A percentile compares a stretch with the other conserved stretches of the same genome.
These are phyloP conservation scores for Trissolcus brochymenae DNA, from an alignment of 2,888 invertebrate genomes.

Conservation along the genomic window DNA sequence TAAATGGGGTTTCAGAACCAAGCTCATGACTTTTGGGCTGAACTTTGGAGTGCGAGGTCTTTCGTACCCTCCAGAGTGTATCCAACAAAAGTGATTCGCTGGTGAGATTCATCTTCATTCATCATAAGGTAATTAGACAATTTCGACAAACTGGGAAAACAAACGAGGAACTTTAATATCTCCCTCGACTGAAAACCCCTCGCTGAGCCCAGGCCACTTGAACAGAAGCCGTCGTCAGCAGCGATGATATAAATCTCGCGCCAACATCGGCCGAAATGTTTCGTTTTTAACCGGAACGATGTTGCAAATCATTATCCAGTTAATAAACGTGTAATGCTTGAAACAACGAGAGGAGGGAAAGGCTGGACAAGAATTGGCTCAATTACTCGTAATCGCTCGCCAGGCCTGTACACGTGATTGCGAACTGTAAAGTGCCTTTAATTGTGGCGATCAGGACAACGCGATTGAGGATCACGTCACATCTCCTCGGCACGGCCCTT, in stretches of 20 bases:
- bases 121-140: no score
- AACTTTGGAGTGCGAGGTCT: no score
- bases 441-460: constrained; percentile 69
- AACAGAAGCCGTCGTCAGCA: no score
- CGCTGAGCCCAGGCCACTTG: no score
- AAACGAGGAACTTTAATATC: no score
- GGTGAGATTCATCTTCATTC: no score
- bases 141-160: no score
- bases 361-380: constrained; percentile 71
- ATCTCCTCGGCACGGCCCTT: constrained; percentile 22
- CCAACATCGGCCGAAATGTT: background rate
- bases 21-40: no score
- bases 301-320: constrained; percentile 6
- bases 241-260: no score
- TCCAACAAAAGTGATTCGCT: constrained; percentile 8
- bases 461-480: constrained; percentile 67
- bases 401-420: constrained; percentile 61
- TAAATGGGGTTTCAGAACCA: no score
- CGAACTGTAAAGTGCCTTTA: constrained; percentile 72
- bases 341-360: constrained; percentile 32
- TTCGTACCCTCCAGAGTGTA: no score
- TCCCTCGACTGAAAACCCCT: no score
- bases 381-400: constrained; percentile 70
- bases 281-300: constrained; percentile 12
- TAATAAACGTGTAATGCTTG: constrained; percentile 30